phyloP scores from a whole-genome alignment of 2,113 vertebrate species.

The Sardina pilchardus region DNA sequence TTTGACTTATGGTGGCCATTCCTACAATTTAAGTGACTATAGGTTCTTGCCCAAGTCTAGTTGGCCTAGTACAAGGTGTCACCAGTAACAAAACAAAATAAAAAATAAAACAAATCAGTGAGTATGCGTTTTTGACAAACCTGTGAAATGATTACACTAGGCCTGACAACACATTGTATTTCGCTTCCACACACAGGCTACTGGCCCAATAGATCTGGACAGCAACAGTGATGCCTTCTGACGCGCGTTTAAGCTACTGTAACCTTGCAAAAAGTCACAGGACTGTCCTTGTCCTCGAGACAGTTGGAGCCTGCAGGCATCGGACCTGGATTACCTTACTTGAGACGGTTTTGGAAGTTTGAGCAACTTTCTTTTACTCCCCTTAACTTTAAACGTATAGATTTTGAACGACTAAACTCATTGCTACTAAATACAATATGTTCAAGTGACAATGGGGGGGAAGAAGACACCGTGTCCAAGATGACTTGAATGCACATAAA shows the following conservation, averaged over 20 bases:
- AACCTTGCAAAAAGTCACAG: neutral
- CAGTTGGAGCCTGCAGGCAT: neutral
- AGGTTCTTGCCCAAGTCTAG: too few species aligned
- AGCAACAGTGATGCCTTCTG: neutral
- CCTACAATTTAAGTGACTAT: too few species aligned
- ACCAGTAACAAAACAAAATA: too few species aligned
- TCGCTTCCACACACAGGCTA: neutral
- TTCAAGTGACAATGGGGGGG: too few species aligned
- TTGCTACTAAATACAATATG: neutral
- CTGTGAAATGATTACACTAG: too few species aligned
- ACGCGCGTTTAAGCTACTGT: neutral
- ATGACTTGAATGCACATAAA: neutral
- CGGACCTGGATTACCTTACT: neutral
- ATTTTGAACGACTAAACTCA: neutral
- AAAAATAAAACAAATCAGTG: too few species aligned
- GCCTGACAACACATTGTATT: too few species aligned
- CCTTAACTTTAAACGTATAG: neutral
- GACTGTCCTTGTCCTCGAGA: neutral
- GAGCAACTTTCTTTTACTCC: neutral
- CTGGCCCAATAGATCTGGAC: neutral
- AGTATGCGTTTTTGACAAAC: too few species aligned
- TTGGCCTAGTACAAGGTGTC: too few species aligned
- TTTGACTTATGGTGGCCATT: neutral
- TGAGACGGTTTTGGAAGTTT: neutral
- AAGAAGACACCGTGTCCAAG: neutral